phyloP scores from a whole-genome alignment of 1,140 invertebrate genomes.

The Mesaphorura yosii region DNA sequence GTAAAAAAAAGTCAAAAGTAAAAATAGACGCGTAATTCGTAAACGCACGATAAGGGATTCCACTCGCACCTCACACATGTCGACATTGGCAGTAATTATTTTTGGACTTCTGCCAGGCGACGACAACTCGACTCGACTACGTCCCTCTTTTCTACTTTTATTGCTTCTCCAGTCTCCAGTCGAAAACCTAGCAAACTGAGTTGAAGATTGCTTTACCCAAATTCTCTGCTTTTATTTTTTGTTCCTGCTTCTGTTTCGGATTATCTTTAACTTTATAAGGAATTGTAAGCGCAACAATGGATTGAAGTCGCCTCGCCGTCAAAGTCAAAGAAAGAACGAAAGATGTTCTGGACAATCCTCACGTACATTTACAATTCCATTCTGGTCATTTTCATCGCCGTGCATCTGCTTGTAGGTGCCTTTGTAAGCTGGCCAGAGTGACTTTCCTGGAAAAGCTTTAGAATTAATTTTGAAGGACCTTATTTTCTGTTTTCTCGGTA shows the following conservation, averaged over 20 bases:
- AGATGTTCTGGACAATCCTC: conserved; percentile 29
- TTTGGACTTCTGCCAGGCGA: no score
- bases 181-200: not conserved
- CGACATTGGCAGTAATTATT: no score
- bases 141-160: no score
- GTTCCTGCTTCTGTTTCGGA: not conserved
- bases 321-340: no score
- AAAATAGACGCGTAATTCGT: no score
- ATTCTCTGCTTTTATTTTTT: not conserved
- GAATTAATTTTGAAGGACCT: not conserved
- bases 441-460: conserved; percentile 3
- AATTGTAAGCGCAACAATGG: no score
- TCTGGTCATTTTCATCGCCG: conserved; percentile 34
- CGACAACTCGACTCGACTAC: no score
- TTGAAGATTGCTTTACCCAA: not conserved
- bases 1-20: no score
- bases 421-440: conserved; percentile 31
- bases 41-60: no score
- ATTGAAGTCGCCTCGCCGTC: not conserved
- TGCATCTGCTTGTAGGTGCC: conserved; percentile 37
- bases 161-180: not conserved
- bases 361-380: conserved; percentile 34
- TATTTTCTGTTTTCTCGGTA: conserved; percentile 31
- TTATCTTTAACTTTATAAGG: no score
- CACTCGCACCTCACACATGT: no score